These are phyloP conservation scores for Drosophila lacicola DNA, from an alignment of 2,888 invertebrate genomes.

Conservation along the genomic window DNA sequence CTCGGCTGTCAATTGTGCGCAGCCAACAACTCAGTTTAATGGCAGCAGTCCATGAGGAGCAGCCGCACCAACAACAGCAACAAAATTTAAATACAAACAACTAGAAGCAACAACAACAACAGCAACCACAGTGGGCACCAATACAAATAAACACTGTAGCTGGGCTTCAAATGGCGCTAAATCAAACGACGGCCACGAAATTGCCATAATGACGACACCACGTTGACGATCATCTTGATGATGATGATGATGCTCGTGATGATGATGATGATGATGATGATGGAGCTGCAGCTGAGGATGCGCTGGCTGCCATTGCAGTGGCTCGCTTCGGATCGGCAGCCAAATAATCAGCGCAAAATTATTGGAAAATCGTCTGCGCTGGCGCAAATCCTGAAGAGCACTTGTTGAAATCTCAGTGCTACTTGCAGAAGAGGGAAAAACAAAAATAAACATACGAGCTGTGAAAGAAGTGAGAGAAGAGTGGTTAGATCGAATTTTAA, in stretches of 20 bases:
- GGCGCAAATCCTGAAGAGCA: slow-evolving; percentile 49
- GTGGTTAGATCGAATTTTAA: neutral
- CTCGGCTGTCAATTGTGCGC: slow-evolving; percentile 72
- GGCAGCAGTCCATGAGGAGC: slow-evolving; percentile 51
- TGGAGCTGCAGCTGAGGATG: slow-evolving; percentile 11
- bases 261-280: neutral
- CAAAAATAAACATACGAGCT: neutral
- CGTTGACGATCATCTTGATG: slow-evolving; percentile 18
- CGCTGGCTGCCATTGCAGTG: slow-evolving; percentile 12
- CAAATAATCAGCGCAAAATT: slow-evolving; percentile 60
- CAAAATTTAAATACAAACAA: slow-evolving; percentile 75
- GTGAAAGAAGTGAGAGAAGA: neutral
- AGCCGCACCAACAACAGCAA: slow-evolving; percentile 18
- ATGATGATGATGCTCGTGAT: slow-evolving; percentile 19
- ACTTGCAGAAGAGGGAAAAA: slow-evolving; percentile 37
- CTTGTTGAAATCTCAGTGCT: slow-evolving; percentile 70
- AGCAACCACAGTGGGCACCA: slow-evolving; percentile 5
- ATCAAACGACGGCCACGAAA: slow-evolving; percentile 79
- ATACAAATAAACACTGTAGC: slow-evolving; percentile 16
- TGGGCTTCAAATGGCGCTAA: slow-evolving; percentile 67
- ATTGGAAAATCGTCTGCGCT: slow-evolving; percentile 63
- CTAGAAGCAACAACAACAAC: slow-evolving; percentile 22
- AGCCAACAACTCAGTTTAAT: slow-evolving; percentile 75
- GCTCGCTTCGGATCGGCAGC: slow-evolving; percentile 28
- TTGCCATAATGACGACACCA: slow-evolving; percentile 80